Conservation (phyloP, 2,797 vertebrate genomes). For the Eulemur rubriventer region DNA sequence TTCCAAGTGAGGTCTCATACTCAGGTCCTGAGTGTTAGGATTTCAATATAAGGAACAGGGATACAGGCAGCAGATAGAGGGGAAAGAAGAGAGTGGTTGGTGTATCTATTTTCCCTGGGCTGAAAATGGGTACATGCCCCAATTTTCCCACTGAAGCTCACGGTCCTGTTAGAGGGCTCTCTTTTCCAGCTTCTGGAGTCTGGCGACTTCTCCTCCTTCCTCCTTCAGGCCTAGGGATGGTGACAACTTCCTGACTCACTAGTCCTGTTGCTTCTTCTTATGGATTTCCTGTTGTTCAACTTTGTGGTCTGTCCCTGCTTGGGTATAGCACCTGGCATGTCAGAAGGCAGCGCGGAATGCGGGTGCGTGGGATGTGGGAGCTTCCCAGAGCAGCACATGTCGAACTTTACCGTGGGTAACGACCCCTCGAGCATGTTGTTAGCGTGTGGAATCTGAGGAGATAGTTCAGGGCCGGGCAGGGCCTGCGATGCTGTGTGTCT, state of each 20-base stretch:
- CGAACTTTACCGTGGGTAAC: background rate
- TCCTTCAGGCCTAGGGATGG: background rate
- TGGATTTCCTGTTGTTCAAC: background rate
- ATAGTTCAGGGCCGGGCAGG: fast-evolving
- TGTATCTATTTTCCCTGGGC: background rate
- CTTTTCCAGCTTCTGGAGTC: background rate
- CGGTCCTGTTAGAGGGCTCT: background rate
- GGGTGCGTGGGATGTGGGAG: fast-evolving
- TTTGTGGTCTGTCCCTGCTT: background rate
- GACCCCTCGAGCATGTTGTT: background rate
- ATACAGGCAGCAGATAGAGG: fast-evolving
- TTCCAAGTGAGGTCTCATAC: background rate
- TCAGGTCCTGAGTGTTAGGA: background rate
- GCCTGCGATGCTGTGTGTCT: background rate
- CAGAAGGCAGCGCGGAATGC: too few relatives aligned
- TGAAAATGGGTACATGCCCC: background rate
- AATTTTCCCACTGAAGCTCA: background rate
- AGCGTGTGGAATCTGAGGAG: background rate
- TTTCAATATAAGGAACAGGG: background rate
- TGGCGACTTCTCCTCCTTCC: background rate
- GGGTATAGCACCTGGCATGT: fast-evolving
- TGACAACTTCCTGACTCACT: background rate
- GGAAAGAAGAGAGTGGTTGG: background rate
- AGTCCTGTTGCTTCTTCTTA: background rate
- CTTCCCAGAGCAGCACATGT: fast-evolving